These are phyloP conservation scores for Loripinus fragilis DNA, from an alignment of 2,888 invertebrate species.

Conservation along the genomic window DNA sequence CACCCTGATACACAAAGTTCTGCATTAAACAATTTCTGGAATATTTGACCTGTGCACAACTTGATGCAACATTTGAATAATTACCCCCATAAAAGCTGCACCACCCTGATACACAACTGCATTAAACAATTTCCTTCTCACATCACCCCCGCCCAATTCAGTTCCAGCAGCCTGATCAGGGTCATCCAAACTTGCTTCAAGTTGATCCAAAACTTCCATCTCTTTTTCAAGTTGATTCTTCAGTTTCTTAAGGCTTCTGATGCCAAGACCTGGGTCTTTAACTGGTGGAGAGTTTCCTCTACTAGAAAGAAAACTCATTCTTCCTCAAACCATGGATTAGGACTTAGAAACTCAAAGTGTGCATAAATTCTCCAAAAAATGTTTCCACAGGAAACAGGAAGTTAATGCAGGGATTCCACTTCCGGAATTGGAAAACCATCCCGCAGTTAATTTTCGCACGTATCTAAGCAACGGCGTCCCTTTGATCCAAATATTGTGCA, in stretches of 20 bases:
- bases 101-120: not conserved
- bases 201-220: conserved; percentile 29
- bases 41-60: no score
- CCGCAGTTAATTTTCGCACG: conserved; percentile 42
- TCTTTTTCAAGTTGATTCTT: conserved; percentile 34
- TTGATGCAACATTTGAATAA: no score
- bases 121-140: not conserved
- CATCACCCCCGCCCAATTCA: not conserved
- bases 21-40: not conserved
- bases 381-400: conserved; percentile 12
- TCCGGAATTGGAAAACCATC: conserved; percentile 43
- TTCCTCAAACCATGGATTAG: not conserved
- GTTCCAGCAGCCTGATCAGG: not conserved
- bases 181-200: conserved; percentile 17
- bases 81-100: not conserved
- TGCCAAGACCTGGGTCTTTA: conserved; percentile 53
- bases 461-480: conserved; percentile 52
- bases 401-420: conserved; percentile 18
- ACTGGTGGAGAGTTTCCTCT: conserved; percentile 64
- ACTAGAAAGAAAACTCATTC: conserved; percentile 48
- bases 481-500: conserved; percentile 1
- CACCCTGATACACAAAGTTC: not conserved
- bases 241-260: conserved; percentile 38
- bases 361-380: not conserved
- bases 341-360: not conserved